Percentiles rank a stretch among this genome's conserved stretches.
Evolutionary conservation across 2,888 invertebrate species (phyloP).

Genomic region (Carcina quercana): DNA sequence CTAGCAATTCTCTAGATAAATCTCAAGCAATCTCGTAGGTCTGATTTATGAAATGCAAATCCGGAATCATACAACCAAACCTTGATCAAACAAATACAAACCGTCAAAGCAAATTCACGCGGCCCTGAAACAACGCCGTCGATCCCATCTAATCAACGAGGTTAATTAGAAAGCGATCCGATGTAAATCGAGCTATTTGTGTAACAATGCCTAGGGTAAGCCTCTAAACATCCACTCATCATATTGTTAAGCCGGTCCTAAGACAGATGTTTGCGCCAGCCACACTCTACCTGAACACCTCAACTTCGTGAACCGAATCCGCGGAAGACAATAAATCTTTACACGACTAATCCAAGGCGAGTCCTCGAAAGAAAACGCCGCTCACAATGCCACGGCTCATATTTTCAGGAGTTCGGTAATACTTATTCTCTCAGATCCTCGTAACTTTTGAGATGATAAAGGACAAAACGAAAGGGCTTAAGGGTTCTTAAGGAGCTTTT

Average conservation of each 20-base stretch:
- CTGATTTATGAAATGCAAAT: too few relatives aligned
- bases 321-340: constrained; percentile 41
- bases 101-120: constrained; percentile 5
- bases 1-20: too few relatives aligned
- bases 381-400: too few relatives aligned
- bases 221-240: constrained; percentile 8
- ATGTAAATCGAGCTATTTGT: constrained; percentile 13
- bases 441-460: too few relatives aligned
- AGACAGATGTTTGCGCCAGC: constrained; percentile 7
- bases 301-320: constrained; percentile 25
- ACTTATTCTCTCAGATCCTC: too few relatives aligned
- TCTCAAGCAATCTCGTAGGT: too few relatives aligned
- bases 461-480: neutral
- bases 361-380: constrained; percentile 29
- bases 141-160: constrained; percentile 8
- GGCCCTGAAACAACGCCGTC: constrained; percentile 1
- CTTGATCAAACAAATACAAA: neutral
- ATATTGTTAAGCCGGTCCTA: constrained; percentile 7
- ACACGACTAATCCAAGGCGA: constrained; percentile 37
- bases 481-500: constrained; percentile 1
- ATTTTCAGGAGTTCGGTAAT: too few relatives aligned
- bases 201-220: constrained; percentile 7
- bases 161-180: constrained; percentile 12
- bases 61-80: constrained; percentile 1
- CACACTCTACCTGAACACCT: constrained; percentile 6